Percentiles rank a stretch among this genome's conserved stretches.
phyloP scores from a whole-genome alignment of 2,113 vertebrate genomes.

The Aegypius monachus region DNA sequence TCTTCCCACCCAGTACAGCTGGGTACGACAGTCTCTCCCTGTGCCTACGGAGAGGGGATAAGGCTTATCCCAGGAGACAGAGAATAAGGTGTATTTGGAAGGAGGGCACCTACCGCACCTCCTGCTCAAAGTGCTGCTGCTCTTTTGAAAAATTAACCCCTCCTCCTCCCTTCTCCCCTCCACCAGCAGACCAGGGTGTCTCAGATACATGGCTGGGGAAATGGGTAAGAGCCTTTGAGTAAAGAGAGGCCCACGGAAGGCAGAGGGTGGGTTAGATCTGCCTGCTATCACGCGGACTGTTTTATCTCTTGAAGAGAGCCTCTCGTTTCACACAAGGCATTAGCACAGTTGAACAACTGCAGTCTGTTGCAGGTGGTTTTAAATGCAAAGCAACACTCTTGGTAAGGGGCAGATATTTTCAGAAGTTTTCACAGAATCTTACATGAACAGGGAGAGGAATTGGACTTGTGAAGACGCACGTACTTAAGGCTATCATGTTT shows the following conservation, averaged over 20 bases:
- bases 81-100: neutral
- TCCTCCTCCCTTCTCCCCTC: neutral
- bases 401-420: neutral
- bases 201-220: neutral
- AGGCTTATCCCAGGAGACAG: too few species aligned
- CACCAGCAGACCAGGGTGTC: neutral
- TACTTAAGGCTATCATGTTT: rapidly evolving
- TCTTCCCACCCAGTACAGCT: rapidly evolving
- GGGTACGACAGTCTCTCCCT: neutral
- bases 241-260: neutral
- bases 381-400: rapidly evolving
- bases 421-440: neutral
- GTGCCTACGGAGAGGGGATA: rapidly evolving
- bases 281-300: neutral
- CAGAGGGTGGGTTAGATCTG: neutral
- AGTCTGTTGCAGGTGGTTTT: rapidly evolving
- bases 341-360: neutral
- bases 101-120: neutral
- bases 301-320: neutral
- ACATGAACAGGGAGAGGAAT: neutral
- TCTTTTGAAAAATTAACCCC: neutral
- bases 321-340: rapidly evolving
- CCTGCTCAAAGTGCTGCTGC: neutral
- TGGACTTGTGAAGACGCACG: rapidly evolving
- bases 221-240: neutral